Evolutionary conservation across 2,113 vertebrate species (phyloP).

Genomic region (Xenopus borealis): DNA sequence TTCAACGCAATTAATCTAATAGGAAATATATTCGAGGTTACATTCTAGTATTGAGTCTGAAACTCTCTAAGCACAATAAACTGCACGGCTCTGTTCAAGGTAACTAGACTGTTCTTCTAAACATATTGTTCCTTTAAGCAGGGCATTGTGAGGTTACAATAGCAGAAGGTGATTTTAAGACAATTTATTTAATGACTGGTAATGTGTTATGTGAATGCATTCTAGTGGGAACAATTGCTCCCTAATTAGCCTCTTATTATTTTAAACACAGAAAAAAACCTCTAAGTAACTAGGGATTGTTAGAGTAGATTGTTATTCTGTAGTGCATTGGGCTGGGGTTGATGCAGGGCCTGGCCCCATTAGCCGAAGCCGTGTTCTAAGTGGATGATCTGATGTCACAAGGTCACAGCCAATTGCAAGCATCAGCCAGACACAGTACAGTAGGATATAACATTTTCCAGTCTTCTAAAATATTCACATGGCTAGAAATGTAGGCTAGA

Average conservation of each 20-base stretch:
- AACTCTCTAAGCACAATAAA: no score
- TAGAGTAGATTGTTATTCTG: not conserved
- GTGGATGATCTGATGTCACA: not conserved
- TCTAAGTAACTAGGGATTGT: not conserved
- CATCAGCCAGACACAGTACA: not conserved
- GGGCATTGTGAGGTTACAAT: no score
- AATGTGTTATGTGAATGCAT: not conserved
- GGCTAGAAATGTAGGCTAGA: no score
- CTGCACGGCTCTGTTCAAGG: no score
- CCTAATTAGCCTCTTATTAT: conserved; percentile 2
- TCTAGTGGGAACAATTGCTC: not conserved
- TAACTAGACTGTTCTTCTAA: no score
- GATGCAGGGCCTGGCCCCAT: not conserved
- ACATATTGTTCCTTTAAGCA: no score
- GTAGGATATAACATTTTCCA: not conserved
- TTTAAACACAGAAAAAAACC: not conserved
- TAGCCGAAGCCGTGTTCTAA: not conserved
- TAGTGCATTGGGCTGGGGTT: not conserved
- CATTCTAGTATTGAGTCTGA: no score
- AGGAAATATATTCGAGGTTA: no score
- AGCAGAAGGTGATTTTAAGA: not conserved
- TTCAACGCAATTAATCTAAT: no score
- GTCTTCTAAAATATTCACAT: no score
- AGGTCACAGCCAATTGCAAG: not conserved
- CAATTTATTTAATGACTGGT: not conserved